These are phyloP conservation scores for Ceratina australensis DNA, from an alignment of 1,140 invertebrate genomes.

Conservation along the genomic window DNA sequence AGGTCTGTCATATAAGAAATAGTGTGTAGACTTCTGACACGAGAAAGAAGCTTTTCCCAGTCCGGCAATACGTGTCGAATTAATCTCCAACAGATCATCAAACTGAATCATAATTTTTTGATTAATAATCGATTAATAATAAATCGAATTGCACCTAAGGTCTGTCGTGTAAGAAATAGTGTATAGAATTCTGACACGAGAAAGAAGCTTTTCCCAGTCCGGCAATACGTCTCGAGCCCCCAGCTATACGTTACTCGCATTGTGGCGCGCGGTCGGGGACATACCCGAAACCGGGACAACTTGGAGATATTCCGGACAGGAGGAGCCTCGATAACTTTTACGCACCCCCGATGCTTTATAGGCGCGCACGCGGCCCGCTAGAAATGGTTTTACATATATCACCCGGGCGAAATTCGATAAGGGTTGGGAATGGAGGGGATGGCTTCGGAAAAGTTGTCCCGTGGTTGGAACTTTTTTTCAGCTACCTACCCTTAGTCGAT, in stretches of 20 bases:
- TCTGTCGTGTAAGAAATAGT: not conserved
- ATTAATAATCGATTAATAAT: no score
- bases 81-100: no score
- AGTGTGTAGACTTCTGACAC: not conserved
- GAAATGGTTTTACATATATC: constrained; percentile 63
- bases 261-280: not conserved
- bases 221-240: constrained; percentile 18
- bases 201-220: not conserved
- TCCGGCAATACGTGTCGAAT: constrained; percentile 8
- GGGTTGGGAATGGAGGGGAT: constrained; percentile 2
- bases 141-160: no score
- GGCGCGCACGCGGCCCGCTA: constrained; percentile 16
- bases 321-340: constrained; percentile 53
- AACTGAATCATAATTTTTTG: no score
- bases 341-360: constrained; percentile 37
- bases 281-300: constrained; percentile 23
- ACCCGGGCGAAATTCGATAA: constrained; percentile 51
- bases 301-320: constrained; percentile 31
- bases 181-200: not conserved
- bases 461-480: constrained; percentile 31
- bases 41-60: not conserved
- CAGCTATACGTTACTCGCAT: constrained; percentile 26
- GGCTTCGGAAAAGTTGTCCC: constrained; percentile 10
- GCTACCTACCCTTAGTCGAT: constrained; percentile 47
- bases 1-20: no score